These are phyloP conservation scores for Mormyrops boulengeri DNA, from an alignment of 2,797 vertebrate genomes.

Conservation along the genomic window DNA sequence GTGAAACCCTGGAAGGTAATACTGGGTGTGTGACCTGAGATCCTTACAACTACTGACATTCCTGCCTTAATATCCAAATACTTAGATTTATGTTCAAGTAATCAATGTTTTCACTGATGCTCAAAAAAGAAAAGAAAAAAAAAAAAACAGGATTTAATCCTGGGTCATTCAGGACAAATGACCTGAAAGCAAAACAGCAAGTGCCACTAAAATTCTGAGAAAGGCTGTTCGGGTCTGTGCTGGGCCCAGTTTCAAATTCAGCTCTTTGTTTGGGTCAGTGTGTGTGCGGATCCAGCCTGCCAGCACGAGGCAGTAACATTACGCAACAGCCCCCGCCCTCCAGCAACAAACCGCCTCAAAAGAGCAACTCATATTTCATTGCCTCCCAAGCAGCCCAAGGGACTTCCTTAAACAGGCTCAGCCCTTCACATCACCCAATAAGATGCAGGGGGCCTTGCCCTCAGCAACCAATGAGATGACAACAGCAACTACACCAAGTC, in stretches of 20 bases:
- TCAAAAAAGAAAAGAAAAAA: background rate
- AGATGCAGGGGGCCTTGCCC: constrained; percentile 45
- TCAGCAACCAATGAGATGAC: constrained; percentile 46
- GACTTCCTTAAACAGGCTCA: constrained; percentile 31
- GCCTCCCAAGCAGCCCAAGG: background rate
- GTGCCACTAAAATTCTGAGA: background rate
- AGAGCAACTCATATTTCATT: background rate
- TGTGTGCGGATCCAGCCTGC: background rate
- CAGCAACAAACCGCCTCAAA: background rate
- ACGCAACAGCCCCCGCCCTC: constrained; percentile 31
- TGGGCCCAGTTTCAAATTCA: background rate
- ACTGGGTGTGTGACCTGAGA: background rate
- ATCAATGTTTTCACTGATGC: no score
- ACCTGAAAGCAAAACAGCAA: background rate
- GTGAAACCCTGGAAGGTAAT: background rate
- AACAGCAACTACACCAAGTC: constrained; percentile 1
- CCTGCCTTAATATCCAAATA: background rate
- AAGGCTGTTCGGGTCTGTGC: background rate
- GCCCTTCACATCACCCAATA: constrained; percentile 49
- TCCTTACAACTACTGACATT: background rate
- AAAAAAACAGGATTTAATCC: background rate
- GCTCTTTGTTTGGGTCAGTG: background rate
- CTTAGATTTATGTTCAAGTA: background rate
- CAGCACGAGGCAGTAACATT: constrained; percentile 27
- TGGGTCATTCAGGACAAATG: background rate